These are phyloP conservation scores for Calephelis nemesis DNA, from an alignment of 1,140 invertebrate genomes.

Conservation along the genomic window DNA sequence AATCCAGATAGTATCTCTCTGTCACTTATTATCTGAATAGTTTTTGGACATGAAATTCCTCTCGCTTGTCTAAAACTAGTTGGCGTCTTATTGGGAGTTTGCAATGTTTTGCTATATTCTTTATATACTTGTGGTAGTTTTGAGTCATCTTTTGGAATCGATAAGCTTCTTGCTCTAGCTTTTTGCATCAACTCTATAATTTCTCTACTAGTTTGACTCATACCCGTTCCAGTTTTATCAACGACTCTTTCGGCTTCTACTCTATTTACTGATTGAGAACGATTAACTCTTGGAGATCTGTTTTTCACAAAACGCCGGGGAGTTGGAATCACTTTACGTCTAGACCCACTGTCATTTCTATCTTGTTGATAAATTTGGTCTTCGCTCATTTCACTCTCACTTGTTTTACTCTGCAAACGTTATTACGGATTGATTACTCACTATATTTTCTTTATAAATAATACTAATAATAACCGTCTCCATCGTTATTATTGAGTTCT, in stretches of 20 bases:
- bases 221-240: conserved; percentile 64
- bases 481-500: conserved; percentile 20
- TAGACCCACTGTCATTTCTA: conserved; percentile 45
- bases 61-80: conserved; percentile 57
- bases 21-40: conserved; percentile 77
- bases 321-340: conserved; percentile 59
- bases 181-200: conserved; percentile 76
- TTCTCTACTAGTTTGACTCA: conserved; percentile 73
- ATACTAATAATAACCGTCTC: conserved; percentile 23
- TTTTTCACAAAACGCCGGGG: conserved; percentile 65
- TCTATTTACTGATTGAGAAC: conserved; percentile 68
- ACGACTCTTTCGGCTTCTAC: conserved; percentile 49
- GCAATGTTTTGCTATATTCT: conserved; percentile 54
- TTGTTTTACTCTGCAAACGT: conserved; percentile 78
- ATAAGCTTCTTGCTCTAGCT: conserved; percentile 73
- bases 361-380: conserved; percentile 63
- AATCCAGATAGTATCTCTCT: conserved; percentile 78
- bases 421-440: conserved; percentile 56
- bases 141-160: conserved; percentile 73
- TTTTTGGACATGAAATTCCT: conserved; percentile 75
- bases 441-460: conserved; percentile 49
- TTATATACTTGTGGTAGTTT: conserved; percentile 59
- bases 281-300: conserved; percentile 64
- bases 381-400: conserved; percentile 80
- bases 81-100: conserved; percentile 73